These are phyloP conservation scores for Cataglyphis hispanica DNA, from an alignment of 1,140 invertebrate species.

Conservation along the genomic window DNA sequence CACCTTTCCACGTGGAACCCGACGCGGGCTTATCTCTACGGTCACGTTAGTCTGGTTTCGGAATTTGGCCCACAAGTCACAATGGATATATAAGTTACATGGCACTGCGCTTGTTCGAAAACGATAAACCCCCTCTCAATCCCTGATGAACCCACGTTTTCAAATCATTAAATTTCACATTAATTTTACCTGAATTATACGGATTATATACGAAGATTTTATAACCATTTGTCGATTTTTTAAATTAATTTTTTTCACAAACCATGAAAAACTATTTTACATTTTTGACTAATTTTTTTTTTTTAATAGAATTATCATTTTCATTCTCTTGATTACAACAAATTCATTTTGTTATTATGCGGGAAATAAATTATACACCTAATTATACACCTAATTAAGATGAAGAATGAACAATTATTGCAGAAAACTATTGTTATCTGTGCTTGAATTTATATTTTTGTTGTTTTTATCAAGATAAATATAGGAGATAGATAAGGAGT, in stretches of 20 bases:
- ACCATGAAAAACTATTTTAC: not conserved
- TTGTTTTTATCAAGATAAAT: not conserved
- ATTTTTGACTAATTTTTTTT: not conserved
- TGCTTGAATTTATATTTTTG: slow-evolving; percentile 6
- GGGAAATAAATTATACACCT: not conserved
- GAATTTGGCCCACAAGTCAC: slow-evolving; percentile 44
- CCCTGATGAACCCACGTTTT: not conserved
- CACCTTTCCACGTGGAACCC: slow-evolving; percentile 52
- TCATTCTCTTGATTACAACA: not conserved
- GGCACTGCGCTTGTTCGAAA: slow-evolving; percentile 16
- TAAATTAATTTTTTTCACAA: not conserved
- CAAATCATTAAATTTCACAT: not conserved
- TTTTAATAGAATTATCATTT: not conserved
- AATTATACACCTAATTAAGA: not conserved
- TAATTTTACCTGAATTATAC: not conserved
- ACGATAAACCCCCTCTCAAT: not conserved
- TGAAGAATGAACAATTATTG: not conserved
- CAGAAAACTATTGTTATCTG: not conserved
- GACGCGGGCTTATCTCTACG: slow-evolving; percentile 56
- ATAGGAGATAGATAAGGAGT: not conserved
- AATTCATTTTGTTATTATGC: slow-evolving; percentile 5
- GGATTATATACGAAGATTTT: too few species aligned
- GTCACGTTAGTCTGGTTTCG: slow-evolving; percentile 64
- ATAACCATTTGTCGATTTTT: slow-evolving; percentile 5
- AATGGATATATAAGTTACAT: slow-evolving; percentile 36